phyloP scores from a whole-genome alignment of 1,140 invertebrate genomes.

The Nasonia vitripennis region DNA sequence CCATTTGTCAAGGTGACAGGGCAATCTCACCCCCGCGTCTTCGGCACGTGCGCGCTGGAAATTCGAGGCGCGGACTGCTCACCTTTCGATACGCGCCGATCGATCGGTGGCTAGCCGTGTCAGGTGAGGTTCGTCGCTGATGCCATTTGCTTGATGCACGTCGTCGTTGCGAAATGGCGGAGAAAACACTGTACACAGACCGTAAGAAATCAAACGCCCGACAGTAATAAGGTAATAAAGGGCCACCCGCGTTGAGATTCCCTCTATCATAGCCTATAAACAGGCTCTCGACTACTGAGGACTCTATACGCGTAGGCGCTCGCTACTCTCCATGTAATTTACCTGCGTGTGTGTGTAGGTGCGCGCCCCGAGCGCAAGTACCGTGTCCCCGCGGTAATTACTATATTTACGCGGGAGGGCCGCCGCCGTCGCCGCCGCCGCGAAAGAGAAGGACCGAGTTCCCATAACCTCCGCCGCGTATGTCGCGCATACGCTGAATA shows the following conservation, averaged over 20 bases:
- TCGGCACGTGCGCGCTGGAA: constrained; percentile 7
- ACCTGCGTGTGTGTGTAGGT: not conserved
- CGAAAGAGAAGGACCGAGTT: constrained; percentile 65
- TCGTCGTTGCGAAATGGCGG: not conserved
- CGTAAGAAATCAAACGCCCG: not conserved
- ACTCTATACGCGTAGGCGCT: constrained; percentile 4
- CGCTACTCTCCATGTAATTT: constrained; percentile 20
- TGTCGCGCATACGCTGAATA: constrained; percentile 14
- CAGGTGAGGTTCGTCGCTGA: not conserved
- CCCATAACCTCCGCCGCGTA: constrained; percentile 68
- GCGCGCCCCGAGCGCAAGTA: constrained; percentile 57
- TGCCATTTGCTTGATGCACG: not conserved
- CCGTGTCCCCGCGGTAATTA: constrained; percentile 70
- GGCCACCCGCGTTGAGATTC: constrained; percentile 25
- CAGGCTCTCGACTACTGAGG: not conserved
- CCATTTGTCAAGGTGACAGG: constrained; percentile 73
- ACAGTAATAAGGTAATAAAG: constrained; percentile 43
- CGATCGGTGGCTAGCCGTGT: not conserved
- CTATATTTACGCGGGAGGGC: constrained; percentile 65
- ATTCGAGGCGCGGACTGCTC: not conserved
- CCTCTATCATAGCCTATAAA: constrained; percentile 36
- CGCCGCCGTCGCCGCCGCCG: constrained; percentile 32
- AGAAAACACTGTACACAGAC: not conserved
- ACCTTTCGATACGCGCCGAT: not conserved
- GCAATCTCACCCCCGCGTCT: constrained; percentile 63